Conservation (phyloP, 2,797 vertebrate species). For the Spheniscus humboldti region DNA sequence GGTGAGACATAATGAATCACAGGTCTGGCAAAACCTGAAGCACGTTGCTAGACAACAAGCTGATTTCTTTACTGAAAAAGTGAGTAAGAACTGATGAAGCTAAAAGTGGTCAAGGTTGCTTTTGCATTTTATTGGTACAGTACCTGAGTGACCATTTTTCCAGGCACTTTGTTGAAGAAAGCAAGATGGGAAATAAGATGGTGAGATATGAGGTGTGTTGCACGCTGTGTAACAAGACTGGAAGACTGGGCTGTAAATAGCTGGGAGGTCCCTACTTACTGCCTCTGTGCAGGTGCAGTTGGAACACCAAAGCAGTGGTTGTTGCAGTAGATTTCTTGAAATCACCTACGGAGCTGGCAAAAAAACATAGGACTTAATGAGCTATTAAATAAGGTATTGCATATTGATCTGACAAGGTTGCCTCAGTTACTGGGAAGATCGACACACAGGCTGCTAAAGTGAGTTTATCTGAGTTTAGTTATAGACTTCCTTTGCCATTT, state of each 20-base stretch:
- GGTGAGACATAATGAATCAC: neutral
- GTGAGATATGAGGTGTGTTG: neutral
- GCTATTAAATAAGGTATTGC: neutral
- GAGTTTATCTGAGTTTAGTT: neutral
- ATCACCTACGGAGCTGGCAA: neutral
- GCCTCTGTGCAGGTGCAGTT: fast-evolving
- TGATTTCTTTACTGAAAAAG: neutral
- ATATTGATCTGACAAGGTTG: neutral
- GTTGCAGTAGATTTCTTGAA: neutral
- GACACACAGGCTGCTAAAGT: neutral
- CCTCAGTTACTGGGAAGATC: neutral
- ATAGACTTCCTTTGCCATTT: constrained; percentile 36
- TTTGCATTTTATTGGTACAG: neutral
- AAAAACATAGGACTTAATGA: neutral
- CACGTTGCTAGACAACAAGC: neutral
- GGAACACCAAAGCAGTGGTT: neutral
- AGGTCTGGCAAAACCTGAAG: neutral
- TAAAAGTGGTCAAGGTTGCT: neutral
- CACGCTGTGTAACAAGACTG: neutral
- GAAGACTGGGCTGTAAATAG: neutral
- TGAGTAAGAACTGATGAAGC: neutral
- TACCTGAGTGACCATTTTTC: neutral
- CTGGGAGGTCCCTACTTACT: neutral
- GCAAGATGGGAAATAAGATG: neutral
- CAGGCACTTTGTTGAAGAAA: neutral